phyloP scores from a whole-genome alignment of 2,113 vertebrate species.

The Larimichthys crocea region DNA sequence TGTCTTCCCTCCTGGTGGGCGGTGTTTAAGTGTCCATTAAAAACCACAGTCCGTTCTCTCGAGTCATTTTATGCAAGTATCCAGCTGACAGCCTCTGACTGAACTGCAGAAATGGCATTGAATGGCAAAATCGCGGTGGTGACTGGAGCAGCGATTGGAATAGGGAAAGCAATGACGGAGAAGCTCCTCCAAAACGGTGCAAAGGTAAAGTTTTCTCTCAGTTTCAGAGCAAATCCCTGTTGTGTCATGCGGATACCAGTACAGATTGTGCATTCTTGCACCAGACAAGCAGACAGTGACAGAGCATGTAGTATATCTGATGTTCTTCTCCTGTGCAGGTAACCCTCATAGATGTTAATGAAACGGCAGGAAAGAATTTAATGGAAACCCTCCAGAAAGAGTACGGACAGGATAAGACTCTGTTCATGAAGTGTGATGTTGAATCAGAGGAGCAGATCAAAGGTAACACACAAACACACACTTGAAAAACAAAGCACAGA shows the following conservation, averaged over 20 bases:
- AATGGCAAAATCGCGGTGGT: slow-evolving; percentile 64
- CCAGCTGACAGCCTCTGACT: not conserved
- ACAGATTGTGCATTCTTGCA: not conserved
- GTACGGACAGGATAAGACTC: slow-evolving; percentile 43
- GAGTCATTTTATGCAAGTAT: accelerated
- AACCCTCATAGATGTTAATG: slow-evolving; percentile 72
- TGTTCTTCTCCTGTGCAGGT: slow-evolving; percentile 60
- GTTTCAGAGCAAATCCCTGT: too few species aligned
- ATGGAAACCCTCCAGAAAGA: slow-evolving; percentile 54
- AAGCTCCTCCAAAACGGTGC: slow-evolving; percentile 74
- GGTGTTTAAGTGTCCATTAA: not conserved
- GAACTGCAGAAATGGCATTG: slow-evolving; percentile 55
- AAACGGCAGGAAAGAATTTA: slow-evolving; percentile 46
- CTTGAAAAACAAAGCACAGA: not conserved
- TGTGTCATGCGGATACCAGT: accelerated
- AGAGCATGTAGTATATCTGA: not conserved
- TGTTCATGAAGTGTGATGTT: slow-evolving; percentile 75
- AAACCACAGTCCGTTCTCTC: not conserved
- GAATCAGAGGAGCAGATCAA: slow-evolving; percentile 71
- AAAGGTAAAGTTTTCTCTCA: slow-evolving; percentile 78
- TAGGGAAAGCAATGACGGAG: slow-evolving; percentile 73
- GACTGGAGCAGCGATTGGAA: slow-evolving; percentile 77
- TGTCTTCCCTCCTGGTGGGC: not conserved
- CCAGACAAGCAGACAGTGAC: not conserved
- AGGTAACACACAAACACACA: too few species aligned